These are phyloP conservation scores for Pseudonaja textilis DNA, from an alignment of 2,113 vertebrate species.

Conservation along the genomic window DNA sequence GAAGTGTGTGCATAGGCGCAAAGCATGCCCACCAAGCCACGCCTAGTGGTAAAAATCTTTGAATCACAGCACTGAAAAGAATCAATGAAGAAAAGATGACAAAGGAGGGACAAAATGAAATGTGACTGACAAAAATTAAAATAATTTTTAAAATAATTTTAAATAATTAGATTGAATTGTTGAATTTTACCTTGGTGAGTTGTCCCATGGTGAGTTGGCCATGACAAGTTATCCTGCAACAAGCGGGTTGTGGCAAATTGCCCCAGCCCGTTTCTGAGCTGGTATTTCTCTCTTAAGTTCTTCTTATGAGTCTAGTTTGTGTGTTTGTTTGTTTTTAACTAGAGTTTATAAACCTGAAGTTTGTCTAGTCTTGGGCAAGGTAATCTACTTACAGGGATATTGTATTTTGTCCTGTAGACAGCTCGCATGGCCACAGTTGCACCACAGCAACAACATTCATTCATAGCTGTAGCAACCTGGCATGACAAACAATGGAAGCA, in stretches of 20 bases:
- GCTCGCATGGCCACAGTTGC: constrained; percentile 68
- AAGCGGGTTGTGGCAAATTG: background rate
- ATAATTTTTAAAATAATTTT: background rate
- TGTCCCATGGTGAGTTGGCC: background rate
- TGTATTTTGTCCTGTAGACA: constrained; percentile 81
- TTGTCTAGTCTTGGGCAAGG: background rate
- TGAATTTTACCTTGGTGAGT: background rate
- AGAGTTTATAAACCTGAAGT: background rate
- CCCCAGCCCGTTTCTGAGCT: background rate
- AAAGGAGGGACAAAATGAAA: background rate
- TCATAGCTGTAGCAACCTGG: constrained; percentile 75
- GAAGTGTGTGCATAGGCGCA: no score
- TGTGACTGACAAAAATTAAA: background rate
- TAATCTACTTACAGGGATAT: constrained; percentile 70
- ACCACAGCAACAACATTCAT: constrained; percentile 80
- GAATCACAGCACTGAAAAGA: no score
- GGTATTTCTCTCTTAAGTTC: background rate
- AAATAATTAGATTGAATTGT: background rate
- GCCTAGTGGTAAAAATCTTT: no score
- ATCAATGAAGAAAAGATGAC: background rate
- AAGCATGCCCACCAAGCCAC: no score
- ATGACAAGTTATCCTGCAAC: background rate
- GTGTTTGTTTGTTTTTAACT: background rate
- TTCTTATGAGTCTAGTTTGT: background rate
- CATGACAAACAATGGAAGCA: constrained; percentile 67